These are phyloP conservation scores for Romanogobio albipinnatus DNA, from an alignment of 2,113 vertebrate genomes.

Conservation along the genomic window DNA sequence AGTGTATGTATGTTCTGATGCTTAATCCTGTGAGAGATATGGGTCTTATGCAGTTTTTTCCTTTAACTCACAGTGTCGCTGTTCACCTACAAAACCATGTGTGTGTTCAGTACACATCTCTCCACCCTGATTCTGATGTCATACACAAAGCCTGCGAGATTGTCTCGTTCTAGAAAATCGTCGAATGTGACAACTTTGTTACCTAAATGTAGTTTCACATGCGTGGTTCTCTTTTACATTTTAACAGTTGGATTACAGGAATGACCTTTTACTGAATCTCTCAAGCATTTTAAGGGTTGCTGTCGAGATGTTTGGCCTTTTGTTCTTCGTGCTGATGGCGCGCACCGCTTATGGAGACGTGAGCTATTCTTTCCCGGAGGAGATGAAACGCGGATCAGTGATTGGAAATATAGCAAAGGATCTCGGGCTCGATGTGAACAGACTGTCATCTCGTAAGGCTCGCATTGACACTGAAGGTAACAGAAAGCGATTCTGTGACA, in stretches of 20 bases:
- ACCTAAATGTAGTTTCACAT: no score
- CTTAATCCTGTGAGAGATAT: no score
- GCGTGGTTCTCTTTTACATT: no score
- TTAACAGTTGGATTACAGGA: neutral
- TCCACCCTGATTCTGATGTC: neutral
- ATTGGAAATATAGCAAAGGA: slow-evolving; percentile 72
- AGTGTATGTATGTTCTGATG: no score
- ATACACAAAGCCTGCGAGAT: neutral
- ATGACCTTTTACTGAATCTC: neutral
- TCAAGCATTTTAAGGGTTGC: neutral
- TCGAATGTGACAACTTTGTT: neutral
- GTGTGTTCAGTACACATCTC: neutral
- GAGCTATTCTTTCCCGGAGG: slow-evolving; percentile 69
- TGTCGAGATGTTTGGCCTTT: slow-evolving; percentile 29
- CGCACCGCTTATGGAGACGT: slow-evolving; percentile 49
- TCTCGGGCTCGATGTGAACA: slow-evolving; percentile 61
- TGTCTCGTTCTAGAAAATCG: neutral
- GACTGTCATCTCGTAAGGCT: slow-evolving; percentile 54
- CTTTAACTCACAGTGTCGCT: slow-evolving; percentile 55
- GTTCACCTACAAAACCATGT: slow-evolving; percentile 27
- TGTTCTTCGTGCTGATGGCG: slow-evolving; percentile 53
- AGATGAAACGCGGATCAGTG: slow-evolving; percentile 62
- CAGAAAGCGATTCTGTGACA: slow-evolving; percentile 44
- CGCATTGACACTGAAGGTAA: slow-evolving; percentile 50
- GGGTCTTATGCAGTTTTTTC: neutral